These are phyloP conservation scores for Holcopasites calliopsidis DNA, from an alignment of 1,140 invertebrate genomes.

Conservation along the genomic window DNA sequence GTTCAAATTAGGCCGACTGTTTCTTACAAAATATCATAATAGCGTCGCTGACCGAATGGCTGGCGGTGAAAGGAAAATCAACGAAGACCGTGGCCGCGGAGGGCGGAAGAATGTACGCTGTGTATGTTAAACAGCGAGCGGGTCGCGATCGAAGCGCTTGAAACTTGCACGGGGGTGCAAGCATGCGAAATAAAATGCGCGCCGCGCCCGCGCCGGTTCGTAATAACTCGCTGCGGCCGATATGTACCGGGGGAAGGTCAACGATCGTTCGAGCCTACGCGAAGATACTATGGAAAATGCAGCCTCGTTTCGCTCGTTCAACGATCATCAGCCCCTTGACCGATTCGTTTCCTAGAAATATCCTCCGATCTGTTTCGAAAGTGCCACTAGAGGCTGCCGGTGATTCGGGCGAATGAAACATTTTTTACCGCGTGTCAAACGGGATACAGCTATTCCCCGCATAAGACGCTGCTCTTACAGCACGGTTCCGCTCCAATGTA, in stretches of 20 bases:
- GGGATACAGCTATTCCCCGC: no score
- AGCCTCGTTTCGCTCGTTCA: not conserved
- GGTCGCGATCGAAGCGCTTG: constrained; percentile 28
- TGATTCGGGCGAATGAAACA: not conserved
- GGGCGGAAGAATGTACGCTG: not conserved
- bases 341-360: not conserved
- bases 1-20: constrained; percentile 31
- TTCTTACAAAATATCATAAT: constrained; percentile 36
- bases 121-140: not conserved
- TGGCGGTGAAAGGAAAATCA: not conserved
- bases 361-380: not conserved
- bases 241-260: constrained; percentile 30
- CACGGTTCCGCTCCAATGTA: no score
- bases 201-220: constrained; percentile 10
- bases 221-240: constrained; percentile 32
- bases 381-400: not conserved
- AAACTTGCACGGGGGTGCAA: not conserved
- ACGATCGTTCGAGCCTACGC: constrained; percentile 32
- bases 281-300: constrained; percentile 9
- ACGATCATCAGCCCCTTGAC: not conserved
- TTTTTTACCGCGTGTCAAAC: not conserved
- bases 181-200: constrained; percentile 30
- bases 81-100: not conserved
- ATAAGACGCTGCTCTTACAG: no score
- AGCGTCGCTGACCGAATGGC: constrained; percentile 2